phyloP scores from a whole-genome alignment of 2,113 vertebrate species.

The Ictalurus punctatus region DNA sequence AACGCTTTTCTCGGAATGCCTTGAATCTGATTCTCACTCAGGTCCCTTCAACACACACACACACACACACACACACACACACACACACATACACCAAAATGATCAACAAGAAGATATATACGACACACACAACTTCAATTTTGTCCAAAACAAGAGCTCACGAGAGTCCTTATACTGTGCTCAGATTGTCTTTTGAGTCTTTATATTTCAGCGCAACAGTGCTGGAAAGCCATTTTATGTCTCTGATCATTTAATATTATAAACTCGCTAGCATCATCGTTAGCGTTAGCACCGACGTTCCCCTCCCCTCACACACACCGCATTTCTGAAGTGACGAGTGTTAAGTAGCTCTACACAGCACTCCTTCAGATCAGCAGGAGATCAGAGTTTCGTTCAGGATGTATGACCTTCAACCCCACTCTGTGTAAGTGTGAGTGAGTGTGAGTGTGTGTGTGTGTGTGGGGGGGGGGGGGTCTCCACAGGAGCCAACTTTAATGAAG shows the following conservation, averaged over 20 bases:
- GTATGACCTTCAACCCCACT: slow-evolving; percentile 53
- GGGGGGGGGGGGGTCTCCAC: slow-evolving; percentile 35
- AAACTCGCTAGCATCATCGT: not conserved
- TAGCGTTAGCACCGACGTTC: not conserved
- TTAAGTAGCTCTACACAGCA: not conserved
- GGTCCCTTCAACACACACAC: slow-evolving; percentile 75
- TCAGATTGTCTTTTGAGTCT: not conserved
- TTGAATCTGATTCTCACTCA: slow-evolving; percentile 98
- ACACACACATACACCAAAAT: not conserved
- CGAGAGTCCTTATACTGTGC: not conserved
- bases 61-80: not conserved
- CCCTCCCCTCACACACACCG: not conserved
- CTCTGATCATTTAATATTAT: not conserved
- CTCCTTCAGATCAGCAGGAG: slow-evolving; percentile 3
- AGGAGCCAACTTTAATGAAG: slow-evolving; percentile 50
- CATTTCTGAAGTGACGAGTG: not conserved
- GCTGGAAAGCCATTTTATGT: too few species aligned
- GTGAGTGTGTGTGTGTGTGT: slow-evolving; percentile 47
- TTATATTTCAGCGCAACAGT: not conserved
- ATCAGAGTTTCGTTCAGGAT: slow-evolving; percentile 22
- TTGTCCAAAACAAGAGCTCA: not conserved
- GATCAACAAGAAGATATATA: not conserved
- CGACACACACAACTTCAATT: not conserved
- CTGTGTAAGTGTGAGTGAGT: slow-evolving; percentile 43
- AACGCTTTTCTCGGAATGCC: slow-evolving; percentile 97